A percentile compares a stretch with the other conserved stretches of the same genome.
Conservation (phyloP, 2,888 invertebrate species). For the Oscheius onirici region DNA sequence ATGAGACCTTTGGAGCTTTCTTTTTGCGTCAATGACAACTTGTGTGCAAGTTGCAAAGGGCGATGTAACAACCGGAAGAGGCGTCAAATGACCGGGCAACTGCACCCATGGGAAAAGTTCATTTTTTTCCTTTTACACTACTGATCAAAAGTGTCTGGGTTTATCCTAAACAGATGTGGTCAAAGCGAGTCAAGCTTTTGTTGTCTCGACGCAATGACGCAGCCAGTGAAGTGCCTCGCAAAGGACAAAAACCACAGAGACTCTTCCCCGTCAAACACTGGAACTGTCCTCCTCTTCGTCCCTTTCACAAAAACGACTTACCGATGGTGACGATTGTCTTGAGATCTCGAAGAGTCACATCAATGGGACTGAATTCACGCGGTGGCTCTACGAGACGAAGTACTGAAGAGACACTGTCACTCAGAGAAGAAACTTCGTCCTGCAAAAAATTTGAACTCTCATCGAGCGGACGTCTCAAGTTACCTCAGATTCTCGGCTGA, state of each 20-base stretch:
- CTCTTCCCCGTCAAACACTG: not conserved
- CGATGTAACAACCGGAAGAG: too few species aligned
- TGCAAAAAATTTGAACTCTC: conserved; percentile 15
- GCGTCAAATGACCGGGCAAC: too few species aligned
- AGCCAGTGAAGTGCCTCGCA: conserved; percentile 7
- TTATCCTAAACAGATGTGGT: conserved; percentile 1
- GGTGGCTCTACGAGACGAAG: conserved; percentile 32
- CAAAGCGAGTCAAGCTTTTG: too few species aligned
- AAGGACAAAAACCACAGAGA: not conserved
- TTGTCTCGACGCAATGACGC: conserved; percentile 4
- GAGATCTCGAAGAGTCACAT: conserved; percentile 34
- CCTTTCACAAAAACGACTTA: conserved; percentile 38
- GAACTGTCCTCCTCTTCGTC: conserved; percentile 11
- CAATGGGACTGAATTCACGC: conserved; percentile 19
- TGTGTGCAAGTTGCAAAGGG: too few species aligned
- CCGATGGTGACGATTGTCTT: conserved; percentile 47
- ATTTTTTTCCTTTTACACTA: too few species aligned
- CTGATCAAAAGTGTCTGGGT: too few species aligned
- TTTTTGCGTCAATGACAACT: too few species aligned
- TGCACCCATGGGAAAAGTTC: too few species aligned
- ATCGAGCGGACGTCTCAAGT: not conserved
- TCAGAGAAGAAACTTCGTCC: conserved; percentile 32
- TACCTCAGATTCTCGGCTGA: conserved; percentile 22
- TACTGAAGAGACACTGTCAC: conserved; percentile 26
- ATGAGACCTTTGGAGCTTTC: too few species aligned